phyloP scores from a whole-genome alignment of 2,113 vertebrate genomes.

The Lepisosteus oculatus region DNA sequence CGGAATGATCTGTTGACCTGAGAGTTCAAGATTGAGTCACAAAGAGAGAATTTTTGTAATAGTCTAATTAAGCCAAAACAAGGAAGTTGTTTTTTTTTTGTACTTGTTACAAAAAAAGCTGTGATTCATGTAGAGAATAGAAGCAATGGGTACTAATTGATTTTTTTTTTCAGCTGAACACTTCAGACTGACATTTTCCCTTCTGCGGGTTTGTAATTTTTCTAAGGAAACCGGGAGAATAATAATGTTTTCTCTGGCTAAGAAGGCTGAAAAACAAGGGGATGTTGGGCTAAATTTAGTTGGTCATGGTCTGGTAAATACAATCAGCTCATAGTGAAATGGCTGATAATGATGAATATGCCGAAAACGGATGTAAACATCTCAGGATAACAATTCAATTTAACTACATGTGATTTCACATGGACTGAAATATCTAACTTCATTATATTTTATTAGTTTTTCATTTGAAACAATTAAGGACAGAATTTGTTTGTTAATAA shows the following conservation, averaged over 20 bases:
- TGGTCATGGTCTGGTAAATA: slow-evolving; percentile 17
- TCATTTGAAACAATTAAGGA: too few species aligned
- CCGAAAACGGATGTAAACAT: slow-evolving; percentile 11
- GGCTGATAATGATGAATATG: not conserved
- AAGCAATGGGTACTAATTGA: too few species aligned
- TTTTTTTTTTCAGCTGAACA: too few species aligned
- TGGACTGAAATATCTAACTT: not conserved
- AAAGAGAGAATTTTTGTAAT: too few species aligned
- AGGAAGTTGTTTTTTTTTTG: too few species aligned
- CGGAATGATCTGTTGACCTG: too few species aligned
- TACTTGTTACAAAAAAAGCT: too few species aligned
- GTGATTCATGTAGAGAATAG: too few species aligned
- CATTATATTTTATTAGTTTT: not conserved
- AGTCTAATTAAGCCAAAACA: too few species aligned
- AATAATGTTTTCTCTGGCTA: slow-evolving; percentile 33
- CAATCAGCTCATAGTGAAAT: slow-evolving; percentile 15
- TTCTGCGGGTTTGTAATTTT: slow-evolving; percentile 4
- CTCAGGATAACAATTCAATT: not conserved
- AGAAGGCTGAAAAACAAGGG: slow-evolving; percentile 8
- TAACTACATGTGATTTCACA: not conserved
- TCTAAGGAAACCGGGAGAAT: not conserved
- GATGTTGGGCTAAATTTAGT: slow-evolving; percentile 4
- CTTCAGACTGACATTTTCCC: not conserved
- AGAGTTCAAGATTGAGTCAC: too few species aligned
- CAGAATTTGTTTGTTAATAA: too few species aligned